Conservation (phyloP, 2,888 invertebrate genomes). For the Scelioninae gen. 2 region DNA sequence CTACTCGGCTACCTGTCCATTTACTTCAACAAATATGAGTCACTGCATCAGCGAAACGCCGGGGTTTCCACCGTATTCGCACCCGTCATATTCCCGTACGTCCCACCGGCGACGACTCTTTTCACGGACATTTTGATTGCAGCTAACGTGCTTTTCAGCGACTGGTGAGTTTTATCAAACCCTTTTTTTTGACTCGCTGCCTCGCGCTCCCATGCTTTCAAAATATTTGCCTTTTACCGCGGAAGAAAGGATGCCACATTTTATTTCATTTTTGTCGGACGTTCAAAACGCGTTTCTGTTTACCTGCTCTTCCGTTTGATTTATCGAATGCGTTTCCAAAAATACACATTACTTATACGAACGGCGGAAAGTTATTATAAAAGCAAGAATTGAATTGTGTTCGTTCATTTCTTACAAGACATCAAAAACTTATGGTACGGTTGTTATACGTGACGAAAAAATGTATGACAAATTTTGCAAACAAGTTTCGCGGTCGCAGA, state of each 20-base stretch:
- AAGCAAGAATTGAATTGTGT: no score
- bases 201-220: not conserved
- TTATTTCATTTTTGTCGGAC: conserved; percentile 12
- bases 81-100: conserved; percentile 73
- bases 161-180: conserved; percentile 68
- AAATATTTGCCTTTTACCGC: conserved; percentile 12
- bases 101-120: conserved; percentile 72
- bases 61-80: conserved; percentile 73
- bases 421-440: no score
- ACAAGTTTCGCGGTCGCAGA: no score
- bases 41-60: conserved; percentile 70
- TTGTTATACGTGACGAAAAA: no score
- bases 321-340: no score
- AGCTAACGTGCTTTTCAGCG: conserved; percentile 69
- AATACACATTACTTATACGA: no score
- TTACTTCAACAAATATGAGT: conserved; percentile 72
- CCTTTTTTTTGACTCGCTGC: not conserved
- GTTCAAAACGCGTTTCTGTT: conserved; percentile 2
- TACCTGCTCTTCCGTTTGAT: not conserved
- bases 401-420: no score
- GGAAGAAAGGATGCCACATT: conserved; percentile 1
- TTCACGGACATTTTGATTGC: conserved; percentile 72
- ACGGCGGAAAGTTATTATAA: no score
- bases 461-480: no score
- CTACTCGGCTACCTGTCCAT: conserved; percentile 71